phyloP scores from a whole-genome alignment of 1,140 invertebrate genomes.

The Drosophila kikkawai region DNA sequence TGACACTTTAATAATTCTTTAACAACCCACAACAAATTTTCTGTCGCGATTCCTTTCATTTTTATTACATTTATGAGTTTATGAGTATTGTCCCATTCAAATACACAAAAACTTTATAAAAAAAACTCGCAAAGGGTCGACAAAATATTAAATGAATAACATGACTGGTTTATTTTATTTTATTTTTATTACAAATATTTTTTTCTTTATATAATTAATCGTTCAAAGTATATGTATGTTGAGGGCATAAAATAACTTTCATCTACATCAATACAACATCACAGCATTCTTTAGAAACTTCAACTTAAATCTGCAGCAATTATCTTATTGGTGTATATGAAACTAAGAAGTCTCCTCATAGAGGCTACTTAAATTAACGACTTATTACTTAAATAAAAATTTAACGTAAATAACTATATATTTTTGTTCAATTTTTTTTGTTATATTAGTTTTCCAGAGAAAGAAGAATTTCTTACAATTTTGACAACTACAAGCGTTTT shows the following conservation, averaged over 20 bases:
- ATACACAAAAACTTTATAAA: too few relatives aligned
- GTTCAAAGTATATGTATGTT: background rate
- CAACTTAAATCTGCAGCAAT: constrained; percentile 1
- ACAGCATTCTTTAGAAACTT: background rate
- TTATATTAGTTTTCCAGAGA: background rate
- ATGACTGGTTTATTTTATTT: background rate
- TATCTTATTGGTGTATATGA: background rate
- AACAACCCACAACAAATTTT: too few relatives aligned
- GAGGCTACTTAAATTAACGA: background rate
- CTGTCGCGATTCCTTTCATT: too few relatives aligned
- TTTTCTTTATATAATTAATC: background rate
- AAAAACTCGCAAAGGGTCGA: background rate
- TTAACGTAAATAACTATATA: background rate
- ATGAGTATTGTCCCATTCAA: too few relatives aligned
- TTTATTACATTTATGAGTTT: too few relatives aligned
- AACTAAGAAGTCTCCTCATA: background rate
- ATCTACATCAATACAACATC: constrained; percentile 3
- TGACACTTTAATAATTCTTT: too few relatives aligned
- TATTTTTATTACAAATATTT: background rate
- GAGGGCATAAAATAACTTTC: background rate
- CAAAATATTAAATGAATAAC: background rate
- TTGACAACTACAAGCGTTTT: background rate
- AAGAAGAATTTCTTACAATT: background rate
- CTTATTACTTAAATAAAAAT: background rate
- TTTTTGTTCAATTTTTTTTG: background rate